Evolutionary conservation across 2,888 invertebrate genomes (phyloP).

Genomic region (Hemicrepidius hirtus): DNA sequence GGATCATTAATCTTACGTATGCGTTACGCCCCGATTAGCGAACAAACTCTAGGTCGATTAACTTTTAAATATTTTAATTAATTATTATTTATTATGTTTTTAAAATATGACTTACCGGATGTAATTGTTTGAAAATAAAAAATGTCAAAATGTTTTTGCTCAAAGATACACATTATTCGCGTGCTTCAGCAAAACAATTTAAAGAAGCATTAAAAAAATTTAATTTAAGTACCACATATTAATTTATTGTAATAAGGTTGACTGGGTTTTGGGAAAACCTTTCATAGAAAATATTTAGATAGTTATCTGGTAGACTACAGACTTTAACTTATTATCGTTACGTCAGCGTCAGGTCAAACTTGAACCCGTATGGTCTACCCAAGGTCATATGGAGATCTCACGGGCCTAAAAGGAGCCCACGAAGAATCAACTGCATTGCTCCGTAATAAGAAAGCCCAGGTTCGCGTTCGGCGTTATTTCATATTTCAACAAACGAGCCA

Average conservation of each 20-base stretch:
- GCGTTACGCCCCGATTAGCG: constrained; percentile 61
- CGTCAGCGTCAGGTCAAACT: constrained; percentile 57
- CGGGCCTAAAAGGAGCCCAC: constrained; percentile 53
- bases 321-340: constrained; percentile 58
- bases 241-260: not conserved
- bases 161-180: constrained; percentile 20
- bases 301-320: constrained; percentile 55
- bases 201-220: too few relatives aligned
- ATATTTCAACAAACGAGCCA: constrained; percentile 71
- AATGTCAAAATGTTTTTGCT: constrained; percentile 16
- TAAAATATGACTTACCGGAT: constrained; percentile 48
- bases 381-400: constrained; percentile 61
- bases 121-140: constrained; percentile 41
- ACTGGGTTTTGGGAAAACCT: constrained; percentile 45
- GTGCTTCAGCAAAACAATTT: too few relatives aligned
- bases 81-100: constrained; percentile 60
- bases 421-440: constrained; percentile 52
- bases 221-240: too few relatives aligned
- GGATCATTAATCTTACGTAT: constrained; percentile 63
- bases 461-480: constrained; percentile 68
- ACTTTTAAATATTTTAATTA: constrained; percentile 63
- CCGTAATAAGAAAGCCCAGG: constrained; percentile 68
- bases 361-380: constrained; percentile 57
- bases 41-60: constrained; percentile 60
- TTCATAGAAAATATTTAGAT: constrained; percentile 53